These are phyloP conservation scores for Bradynema listronoti DNA, from an alignment of 1,140 invertebrate species.

Conservation along the genomic window DNA sequence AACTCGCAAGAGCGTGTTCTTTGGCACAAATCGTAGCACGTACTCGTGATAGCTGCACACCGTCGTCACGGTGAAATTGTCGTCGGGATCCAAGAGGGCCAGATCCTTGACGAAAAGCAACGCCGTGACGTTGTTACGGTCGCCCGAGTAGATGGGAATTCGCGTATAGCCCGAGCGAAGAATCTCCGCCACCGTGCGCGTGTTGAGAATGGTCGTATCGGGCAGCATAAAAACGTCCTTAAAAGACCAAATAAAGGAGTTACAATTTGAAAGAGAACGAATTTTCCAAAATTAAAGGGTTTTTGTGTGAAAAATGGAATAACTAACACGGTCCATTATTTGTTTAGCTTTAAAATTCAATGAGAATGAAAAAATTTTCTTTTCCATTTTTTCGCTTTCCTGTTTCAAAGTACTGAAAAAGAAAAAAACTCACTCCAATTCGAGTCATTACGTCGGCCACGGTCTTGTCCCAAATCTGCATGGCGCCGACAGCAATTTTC, in stretches of 20 bases:
- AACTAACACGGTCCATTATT: too few relatives aligned
- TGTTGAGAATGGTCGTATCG: too few relatives aligned
- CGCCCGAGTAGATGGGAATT: constrained; percentile 74
- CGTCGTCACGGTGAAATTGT: constrained; percentile 77
- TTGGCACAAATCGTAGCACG: constrained; percentile 86
- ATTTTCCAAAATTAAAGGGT: too few relatives aligned
- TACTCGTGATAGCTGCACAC: constrained; percentile 93
- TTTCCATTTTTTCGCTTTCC: too few relatives aligned
- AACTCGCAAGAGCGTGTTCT: constrained; percentile 82
- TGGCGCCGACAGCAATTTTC: constrained; percentile 62
- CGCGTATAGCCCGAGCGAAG: constrained; percentile 84
- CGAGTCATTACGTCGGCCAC: too few relatives aligned
- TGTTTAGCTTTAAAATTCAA: too few relatives aligned
- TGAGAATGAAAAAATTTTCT: too few relatives aligned
- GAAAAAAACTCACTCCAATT: constrained; percentile 61
- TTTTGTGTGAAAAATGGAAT: too few relatives aligned
- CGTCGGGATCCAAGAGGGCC: constrained; percentile 90
- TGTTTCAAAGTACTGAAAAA: too few relatives aligned
- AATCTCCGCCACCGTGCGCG: constrained; percentile 83
- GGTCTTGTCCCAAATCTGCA: constrained; percentile 61
- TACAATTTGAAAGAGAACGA: too few relatives aligned
- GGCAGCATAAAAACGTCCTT: constrained; percentile 58
- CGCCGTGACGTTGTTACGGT: constrained; percentile 78
- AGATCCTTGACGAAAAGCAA: constrained; percentile 93
- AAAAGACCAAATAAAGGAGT: too few relatives aligned